Evolutionary conservation across 2,888 invertebrate species (phyloP).

Genomic region (Acrobasis repandana): DNA sequence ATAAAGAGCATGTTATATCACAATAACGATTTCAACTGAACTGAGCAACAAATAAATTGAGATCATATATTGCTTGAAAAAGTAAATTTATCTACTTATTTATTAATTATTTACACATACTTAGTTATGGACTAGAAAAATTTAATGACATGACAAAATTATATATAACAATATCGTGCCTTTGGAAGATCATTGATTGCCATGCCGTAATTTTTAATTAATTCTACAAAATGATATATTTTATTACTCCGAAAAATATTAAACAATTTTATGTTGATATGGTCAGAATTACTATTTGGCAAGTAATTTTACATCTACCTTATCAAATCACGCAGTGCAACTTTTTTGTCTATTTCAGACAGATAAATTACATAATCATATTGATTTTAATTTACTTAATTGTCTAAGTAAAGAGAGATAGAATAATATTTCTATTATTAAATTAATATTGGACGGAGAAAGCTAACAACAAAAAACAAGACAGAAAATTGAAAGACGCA

Average conservation of each 20-base stretch:
- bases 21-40: neutral
- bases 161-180: neutral
- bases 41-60: constrained; percentile 41
- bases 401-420: neutral
- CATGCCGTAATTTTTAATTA: constrained; percentile 22
- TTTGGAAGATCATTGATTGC: constrained; percentile 28
- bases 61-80: constrained; percentile 25
- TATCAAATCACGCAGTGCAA: constrained; percentile 78
- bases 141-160: neutral
- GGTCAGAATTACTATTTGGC: constrained; percentile 51
- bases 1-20: neutral
- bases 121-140: neutral
- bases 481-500: too few relatives aligned
- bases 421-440: neutral
- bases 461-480: neutral
- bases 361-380: constrained; percentile 32
- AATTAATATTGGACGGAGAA: constrained; percentile 13
- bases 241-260: constrained; percentile 24
- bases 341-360: constrained; percentile 41
- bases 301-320: constrained; percentile 60
- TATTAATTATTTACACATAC: neutral
- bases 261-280: constrained; percentile 43
- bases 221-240: constrained; percentile 24
- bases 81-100: neutral
- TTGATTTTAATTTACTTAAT: constrained; percentile 22